Evolutionary conservation across 2,113 vertebrate genomes (phyloP), one percentile per base, ranked within the genome.

Genomic region (Microcebus ravelobensis): DNA sequence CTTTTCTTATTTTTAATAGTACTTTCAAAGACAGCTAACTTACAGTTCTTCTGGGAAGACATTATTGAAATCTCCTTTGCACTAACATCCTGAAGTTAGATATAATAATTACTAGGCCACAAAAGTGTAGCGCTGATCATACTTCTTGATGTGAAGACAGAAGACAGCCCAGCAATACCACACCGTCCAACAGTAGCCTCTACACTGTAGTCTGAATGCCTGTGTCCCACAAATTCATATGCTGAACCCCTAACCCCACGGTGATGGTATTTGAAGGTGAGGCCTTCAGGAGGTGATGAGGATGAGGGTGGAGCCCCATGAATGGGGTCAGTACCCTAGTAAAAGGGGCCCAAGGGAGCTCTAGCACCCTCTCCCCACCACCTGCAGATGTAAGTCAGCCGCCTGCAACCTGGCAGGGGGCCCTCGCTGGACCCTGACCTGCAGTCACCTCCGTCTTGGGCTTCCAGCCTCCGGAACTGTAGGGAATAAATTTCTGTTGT

Each of bases 161-260:
- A 65, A 52, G 27, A 42, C 31, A 76, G 20, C 9, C 13, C 39
- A 34, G 11, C 18, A 25, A 10, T 17, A 27, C 39, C 15, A 14
- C 1, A 1, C 5, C 23, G 15, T 1, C 50, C 25, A 42, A 13
- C 6, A 31, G 20, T 9, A 8, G 0, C n/a, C 17, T 63, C 55
- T 13, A 36, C 5, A 13, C 18, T 13, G 1, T n/a, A 34, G 17
- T 5, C 17, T 71, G 17, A 31, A 27, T 48, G 17, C 36, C 4
- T 42, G 27, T 42, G 42, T 39, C 45, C 52, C 34, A 10, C 55
- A 50, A 31, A 23, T n/a, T 13, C 13, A n/a, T 13, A 12, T 2
- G 14, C 6, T 73, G 55, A 36, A 14, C 14, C 23, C 45, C 18
- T 25, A 81, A 4, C 4, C 6, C 57, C 21, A 29, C 8, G 12